phyloP scores from a whole-genome alignment of 2,113 vertebrate genomes.

The Regulus satrapa region DNA sequence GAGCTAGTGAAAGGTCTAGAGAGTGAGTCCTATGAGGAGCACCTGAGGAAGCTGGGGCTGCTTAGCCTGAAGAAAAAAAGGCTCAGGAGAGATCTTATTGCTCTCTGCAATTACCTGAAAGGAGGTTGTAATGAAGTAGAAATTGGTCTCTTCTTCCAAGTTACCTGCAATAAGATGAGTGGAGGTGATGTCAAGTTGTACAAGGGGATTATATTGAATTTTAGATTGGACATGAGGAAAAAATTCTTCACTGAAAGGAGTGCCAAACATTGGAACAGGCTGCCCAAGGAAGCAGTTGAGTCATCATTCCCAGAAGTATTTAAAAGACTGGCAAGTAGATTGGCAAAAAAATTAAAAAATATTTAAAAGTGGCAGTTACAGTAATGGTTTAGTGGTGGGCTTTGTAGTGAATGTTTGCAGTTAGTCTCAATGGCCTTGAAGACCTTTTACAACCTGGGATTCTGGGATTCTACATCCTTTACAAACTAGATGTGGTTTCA shows the following conservation, averaged over 20 bases:
- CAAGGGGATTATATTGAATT: background rate
- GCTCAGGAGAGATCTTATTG: accelerated
- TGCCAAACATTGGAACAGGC: background rate
- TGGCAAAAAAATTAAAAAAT: too few relatives aligned
- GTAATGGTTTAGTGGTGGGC: background rate
- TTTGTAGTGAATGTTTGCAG: background rate
- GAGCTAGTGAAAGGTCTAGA: background rate
- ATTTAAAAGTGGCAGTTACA: background rate
- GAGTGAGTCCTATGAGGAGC: background rate
- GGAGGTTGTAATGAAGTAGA: background rate
- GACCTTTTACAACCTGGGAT: background rate
- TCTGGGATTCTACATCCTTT: background rate
- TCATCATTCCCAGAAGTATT: background rate
- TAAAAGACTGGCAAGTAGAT: too few relatives aligned
- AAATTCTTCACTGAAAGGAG: background rate
- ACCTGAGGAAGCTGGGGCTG: background rate
- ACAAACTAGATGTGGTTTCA: background rate
- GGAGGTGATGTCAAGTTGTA: background rate
- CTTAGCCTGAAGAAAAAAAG: background rate
- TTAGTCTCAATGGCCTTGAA: background rate
- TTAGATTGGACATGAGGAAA: background rate
- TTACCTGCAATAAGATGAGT: background rate
- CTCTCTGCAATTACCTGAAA: background rate
- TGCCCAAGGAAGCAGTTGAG: background rate
- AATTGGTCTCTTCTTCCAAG: background rate